Evolutionary conservation across 2,888 invertebrate genomes (phyloP).

Genomic region (Drosophila emarginata): DNA sequence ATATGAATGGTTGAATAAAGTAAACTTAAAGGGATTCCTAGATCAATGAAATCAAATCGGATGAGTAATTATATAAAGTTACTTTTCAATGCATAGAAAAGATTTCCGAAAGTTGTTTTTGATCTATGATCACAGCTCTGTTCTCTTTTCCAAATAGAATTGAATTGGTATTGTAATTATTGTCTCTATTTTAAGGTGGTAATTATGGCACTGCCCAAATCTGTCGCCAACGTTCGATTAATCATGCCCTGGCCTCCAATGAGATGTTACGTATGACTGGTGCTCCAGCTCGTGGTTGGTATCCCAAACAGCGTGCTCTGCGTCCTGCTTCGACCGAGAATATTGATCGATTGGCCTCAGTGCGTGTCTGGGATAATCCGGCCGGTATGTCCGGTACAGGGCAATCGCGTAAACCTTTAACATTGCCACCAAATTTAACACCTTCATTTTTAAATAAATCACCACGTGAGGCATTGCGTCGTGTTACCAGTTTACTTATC

Average conservation of each 20-base stretch:
- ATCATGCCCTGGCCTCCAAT: constrained; percentile 87
- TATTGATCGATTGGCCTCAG: constrained; percentile 88
- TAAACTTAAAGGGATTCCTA: too few relatives aligned
- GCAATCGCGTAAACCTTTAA: constrained; percentile 89
- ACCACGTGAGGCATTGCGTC: constrained; percentile 91
- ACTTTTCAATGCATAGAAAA: too few relatives aligned
- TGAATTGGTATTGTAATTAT: not conserved
- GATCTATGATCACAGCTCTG: too few relatives aligned
- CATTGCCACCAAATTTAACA: constrained; percentile 93
- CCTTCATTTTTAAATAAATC: constrained; percentile 95
- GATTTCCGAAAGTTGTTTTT: too few relatives aligned
- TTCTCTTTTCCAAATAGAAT: too few relatives aligned
- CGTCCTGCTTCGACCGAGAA: constrained; percentile 94
- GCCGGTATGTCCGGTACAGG: constrained; percentile 83
- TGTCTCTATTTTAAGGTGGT: constrained; percentile 50
- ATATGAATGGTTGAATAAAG: too few relatives aligned
- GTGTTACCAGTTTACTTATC: constrained; percentile 94
- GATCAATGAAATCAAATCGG: too few relatives aligned
- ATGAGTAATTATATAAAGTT: too few relatives aligned
- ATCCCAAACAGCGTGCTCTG: constrained; percentile 87
- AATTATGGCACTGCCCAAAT: constrained; percentile 80
- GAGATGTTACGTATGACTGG: constrained; percentile 90
- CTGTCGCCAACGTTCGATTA: constrained; percentile 83
- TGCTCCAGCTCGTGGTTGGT: constrained; percentile 93
- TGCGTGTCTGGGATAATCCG: constrained; percentile 83